Evolutionary conservation across 2,797 vertebrate species (phyloP).

Genomic region (Chaenodraco wilsoni): DNA sequence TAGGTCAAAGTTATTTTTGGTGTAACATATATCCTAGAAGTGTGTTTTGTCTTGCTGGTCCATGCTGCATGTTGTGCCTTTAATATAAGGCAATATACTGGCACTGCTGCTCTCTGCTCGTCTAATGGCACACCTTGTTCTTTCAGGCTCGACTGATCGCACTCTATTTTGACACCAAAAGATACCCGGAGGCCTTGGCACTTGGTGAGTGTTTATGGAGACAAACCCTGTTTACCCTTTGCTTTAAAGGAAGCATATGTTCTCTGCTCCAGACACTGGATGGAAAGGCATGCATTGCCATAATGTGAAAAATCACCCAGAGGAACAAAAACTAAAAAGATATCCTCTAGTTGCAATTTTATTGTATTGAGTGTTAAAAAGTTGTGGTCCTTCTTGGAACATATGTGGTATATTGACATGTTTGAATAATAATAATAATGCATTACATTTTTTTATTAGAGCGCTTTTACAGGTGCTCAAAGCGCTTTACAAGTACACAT

Average conservation of each 20-base stretch:
- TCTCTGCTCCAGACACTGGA: conserved; percentile 1
- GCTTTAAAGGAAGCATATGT: neutral
- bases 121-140: conserved; percentile 39
- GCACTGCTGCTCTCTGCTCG: neutral
- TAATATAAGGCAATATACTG: neutral
- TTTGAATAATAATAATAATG: too few relatives aligned
- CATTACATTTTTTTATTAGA: too few relatives aligned
- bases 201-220: conserved; percentile 87
- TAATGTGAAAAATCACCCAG: neutral
- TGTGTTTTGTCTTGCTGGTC: neutral
- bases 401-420: too few relatives aligned
- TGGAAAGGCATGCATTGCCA: neutral
- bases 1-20: neutral
- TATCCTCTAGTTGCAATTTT: neutral
- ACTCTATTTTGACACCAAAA: conserved; percentile 98
- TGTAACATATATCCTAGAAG: neutral
- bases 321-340: neutral
- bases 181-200: conserved; percentile 97
- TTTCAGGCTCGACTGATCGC: conserved; percentile 95
- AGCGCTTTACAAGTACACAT: too few relatives aligned
- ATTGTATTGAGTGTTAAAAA: neutral
- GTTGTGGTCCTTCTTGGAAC: too few relatives aligned
- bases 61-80: neutral
- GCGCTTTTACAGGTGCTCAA: too few relatives aligned
- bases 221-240: neutral